phyloP scores from a whole-genome alignment of 1,140 invertebrate genomes.

The Bombus cullumanus region DNA sequence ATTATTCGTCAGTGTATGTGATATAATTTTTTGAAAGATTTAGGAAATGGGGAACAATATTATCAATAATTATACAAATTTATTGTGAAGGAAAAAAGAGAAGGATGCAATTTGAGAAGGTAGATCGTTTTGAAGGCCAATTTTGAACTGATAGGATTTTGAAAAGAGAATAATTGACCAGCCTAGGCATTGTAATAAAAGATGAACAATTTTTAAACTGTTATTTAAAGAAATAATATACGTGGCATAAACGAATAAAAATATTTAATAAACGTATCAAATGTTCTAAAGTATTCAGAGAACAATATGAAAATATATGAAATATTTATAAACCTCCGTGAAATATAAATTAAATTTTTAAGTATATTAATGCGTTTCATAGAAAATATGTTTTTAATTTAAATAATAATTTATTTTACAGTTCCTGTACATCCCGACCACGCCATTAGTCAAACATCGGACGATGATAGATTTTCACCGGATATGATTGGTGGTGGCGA shows the following conservation, averaged over 20 bases:
- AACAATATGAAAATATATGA: background rate
- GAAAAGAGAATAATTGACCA: background rate
- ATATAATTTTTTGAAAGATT: too few species aligned
- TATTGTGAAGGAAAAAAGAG: too few species aligned
- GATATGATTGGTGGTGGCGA: slow-evolving; percentile 63
- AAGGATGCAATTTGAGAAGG: too few species aligned
- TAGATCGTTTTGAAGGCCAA: too few species aligned
- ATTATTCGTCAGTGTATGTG: too few species aligned
- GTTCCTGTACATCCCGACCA: slow-evolving; percentile 59
- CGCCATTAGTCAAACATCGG: slow-evolving; percentile 56
- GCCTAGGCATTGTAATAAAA: background rate
- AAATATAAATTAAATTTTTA: background rate
- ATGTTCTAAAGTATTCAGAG: background rate
- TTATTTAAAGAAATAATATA: background rate
- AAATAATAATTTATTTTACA: slow-evolving; percentile 57
- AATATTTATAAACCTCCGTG: background rate
- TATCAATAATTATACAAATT: too few species aligned
- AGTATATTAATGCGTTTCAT: background rate
- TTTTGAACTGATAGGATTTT: too few species aligned
- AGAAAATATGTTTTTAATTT: background rate
- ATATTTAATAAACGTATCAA: too few species aligned
- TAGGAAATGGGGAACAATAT: too few species aligned
- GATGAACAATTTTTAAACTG: background rate
- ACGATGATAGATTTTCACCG: slow-evolving; percentile 69
- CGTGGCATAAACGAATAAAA: background rate